Conservation (phyloP, 2,888 invertebrate species). For the Lamellibrachia columna region DNA sequence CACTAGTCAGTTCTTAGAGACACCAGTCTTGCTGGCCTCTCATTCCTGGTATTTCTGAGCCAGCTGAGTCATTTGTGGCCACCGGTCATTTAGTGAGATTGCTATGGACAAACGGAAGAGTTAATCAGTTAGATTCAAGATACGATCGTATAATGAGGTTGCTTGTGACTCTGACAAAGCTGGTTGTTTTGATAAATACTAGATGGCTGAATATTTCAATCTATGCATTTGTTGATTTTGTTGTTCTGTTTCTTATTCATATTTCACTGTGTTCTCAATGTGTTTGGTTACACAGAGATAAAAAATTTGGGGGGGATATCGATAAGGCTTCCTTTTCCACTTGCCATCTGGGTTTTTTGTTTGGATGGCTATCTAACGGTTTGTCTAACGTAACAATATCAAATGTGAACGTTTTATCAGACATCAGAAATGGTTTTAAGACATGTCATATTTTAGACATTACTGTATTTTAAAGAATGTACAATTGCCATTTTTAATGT, state of each 20-base stretch:
- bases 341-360: no score
- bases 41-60: neutral
- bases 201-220: neutral
- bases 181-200: neutral
- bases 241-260: neutral
- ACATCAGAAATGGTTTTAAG: no score
- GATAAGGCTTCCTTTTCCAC: no score
- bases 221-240: neutral
- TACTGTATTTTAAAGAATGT: no score
- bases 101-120: neutral
- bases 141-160: neutral
- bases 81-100: neutral
- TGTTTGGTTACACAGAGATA: neutral
- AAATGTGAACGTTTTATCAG: no score
- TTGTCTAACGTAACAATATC: no score
- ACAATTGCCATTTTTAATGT: no score
- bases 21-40: neutral
- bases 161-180: neutral
- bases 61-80: neutral
- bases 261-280: neutral
- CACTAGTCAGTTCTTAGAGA: neutral
- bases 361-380: no score
- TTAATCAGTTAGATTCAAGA: constrained; percentile 5
- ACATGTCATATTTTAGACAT: no score
- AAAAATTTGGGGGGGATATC: no score